Evolutionary conservation across 2,888 invertebrate genomes (phyloP), one percentile per base, ranked within the genome.

Genomic region (Orthonychiurus folsomi): DNA sequence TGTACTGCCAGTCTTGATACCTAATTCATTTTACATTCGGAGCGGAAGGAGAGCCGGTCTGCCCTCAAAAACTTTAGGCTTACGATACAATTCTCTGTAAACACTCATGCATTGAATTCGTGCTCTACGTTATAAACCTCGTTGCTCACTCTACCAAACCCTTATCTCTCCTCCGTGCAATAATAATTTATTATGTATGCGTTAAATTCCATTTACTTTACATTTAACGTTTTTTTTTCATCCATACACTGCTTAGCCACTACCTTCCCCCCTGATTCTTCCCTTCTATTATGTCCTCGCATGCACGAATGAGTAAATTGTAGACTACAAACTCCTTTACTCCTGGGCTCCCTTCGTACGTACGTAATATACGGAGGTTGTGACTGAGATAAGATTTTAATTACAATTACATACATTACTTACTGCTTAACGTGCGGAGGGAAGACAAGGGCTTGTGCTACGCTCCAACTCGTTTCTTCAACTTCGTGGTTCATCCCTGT

Each of bases 351-450:
- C n/a, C n/a, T n/a, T n/a, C n/a, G n/a, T n/a, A n/a, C n/a, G n/a
- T n/a, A n/a, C n/a, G n/a, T n/a, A n/a, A n/a, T 20, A n/a, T 53
- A 20, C 12, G 25, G 5, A 23, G n/a, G 20, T 21, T 52, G 52
- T 52, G 52, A 52, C 52, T 52, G 20, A 23, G 59, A 59, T 63
- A 63, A 63, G 61, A 56, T 63, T 63, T 50, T 63, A 63, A 63
- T 63, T 63, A 63, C 63, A 63, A 63, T 63, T 60, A 63, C 63
- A 63, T 23, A 52, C 52, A 52, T 21, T 23, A 23, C 20, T 12
- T 23, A 52, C 52, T 21, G 9, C 52, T 12, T 21, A 52, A 52
- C 48, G 12, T 48, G 48, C n/a, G 37, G 37, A 37, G 5, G 37
- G 15, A 15, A 37, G 37, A 15, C 37, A 37, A n/a, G n/a, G n/a